phyloP scores from a whole-genome alignment of 2,888 invertebrate genomes.

The Zhuqinia jingwanae region DNA sequence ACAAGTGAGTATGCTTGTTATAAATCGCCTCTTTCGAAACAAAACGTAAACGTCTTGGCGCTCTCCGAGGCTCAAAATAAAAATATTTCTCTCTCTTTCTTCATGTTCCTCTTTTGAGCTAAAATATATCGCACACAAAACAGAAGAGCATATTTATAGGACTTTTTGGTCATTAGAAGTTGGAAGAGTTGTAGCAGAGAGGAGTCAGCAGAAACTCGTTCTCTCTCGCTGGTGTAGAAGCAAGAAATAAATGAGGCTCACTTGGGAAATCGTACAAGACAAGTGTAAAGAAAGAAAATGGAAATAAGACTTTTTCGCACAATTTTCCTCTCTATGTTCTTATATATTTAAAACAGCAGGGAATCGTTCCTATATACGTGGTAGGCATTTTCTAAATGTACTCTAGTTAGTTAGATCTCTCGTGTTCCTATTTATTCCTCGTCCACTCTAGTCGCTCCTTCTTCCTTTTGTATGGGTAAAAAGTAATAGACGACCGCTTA shows the following conservation, averaged over 20 bases:
- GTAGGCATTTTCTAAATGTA: not conserved
- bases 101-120: not conserved
- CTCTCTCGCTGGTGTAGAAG: not conserved
- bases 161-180: constrained; percentile 16
- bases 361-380: constrained; percentile 41
- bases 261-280: constrained; percentile 68
- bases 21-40: constrained; percentile 25
- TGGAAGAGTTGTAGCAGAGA: not conserved
- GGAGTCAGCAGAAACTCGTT: constrained; percentile 16
- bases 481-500: constrained; percentile 51
- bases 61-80: not conserved
- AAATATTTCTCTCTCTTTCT: no score
- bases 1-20: not conserved
- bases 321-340: not conserved
- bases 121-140: constrained; percentile 14
- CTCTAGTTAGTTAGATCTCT: not conserved
- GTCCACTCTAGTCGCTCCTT: constrained; percentile 25
- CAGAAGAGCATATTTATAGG: not conserved
- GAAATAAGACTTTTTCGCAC: not conserved
- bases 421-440: constrained; percentile 12
- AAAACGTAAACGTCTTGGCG: constrained; percentile 1
- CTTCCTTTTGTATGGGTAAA: not conserved
- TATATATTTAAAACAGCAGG: constrained; percentile 69
- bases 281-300: constrained; percentile 21
- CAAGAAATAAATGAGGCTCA: constrained; percentile 67